phyloP scores from a whole-genome alignment of 2,797 vertebrate species.

The Rhynchonycteris naso region DNA sequence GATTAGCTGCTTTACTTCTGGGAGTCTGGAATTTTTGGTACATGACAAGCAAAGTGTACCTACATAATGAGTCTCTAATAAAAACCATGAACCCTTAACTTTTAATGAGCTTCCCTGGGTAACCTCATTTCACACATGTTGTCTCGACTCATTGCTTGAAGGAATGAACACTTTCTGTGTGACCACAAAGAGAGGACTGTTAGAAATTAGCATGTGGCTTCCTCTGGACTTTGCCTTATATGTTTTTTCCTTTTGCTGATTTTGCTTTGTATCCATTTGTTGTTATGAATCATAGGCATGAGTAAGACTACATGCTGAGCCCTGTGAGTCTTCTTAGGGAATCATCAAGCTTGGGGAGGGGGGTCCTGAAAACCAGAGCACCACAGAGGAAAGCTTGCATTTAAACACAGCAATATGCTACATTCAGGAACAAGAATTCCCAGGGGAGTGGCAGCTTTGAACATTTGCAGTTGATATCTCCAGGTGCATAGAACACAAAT shows the following conservation, averaged over 20 bases:
- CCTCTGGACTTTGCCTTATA: not conserved
- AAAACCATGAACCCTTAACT: not conserved
- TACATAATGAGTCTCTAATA: not conserved
- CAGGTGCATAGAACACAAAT: not conserved
- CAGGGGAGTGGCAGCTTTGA: not conserved
- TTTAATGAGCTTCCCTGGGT: not conserved
- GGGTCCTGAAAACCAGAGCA: not conserved
- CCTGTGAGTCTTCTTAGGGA: not conserved
- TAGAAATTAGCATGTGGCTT: not conserved
- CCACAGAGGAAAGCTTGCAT: not conserved
- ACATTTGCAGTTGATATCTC: not conserved
- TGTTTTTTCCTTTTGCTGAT: not conserved
- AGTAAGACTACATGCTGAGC: not conserved
- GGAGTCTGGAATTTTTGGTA: not conserved
- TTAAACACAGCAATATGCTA: not conserved
- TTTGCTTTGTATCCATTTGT: not conserved
- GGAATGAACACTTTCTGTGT: not conserved
- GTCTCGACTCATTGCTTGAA: not conserved
- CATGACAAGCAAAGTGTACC: not conserved
- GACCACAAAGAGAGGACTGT: not conserved
- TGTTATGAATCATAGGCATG: not conserved
- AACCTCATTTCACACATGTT: not conserved
- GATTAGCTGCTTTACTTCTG: not conserved
- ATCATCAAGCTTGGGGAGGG: not conserved
- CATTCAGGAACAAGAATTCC: not conserved